These are phyloP conservation scores for Conus betulinus DNA, from an alignment of 1,140 invertebrate species.

Conservation along the genomic window DNA sequence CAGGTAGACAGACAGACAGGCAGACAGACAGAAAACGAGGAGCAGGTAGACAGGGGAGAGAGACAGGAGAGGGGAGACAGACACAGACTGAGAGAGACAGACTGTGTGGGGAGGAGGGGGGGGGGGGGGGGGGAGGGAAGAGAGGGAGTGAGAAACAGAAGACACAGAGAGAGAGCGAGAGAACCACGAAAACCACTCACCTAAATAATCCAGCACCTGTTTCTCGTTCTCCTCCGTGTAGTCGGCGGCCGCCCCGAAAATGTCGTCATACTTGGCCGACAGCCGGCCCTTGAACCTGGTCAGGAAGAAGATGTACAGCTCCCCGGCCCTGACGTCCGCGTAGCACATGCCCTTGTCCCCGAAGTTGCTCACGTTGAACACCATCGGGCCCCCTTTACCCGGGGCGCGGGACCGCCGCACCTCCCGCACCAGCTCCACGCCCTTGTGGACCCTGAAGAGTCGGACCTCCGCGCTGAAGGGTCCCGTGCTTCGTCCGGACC, in stretches of 20 bases:
- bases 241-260: slow-evolving; percentile 69
- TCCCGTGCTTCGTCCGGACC: slow-evolving; percentile 55
- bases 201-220: slow-evolving; percentile 62
- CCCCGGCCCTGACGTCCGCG: slow-evolving; percentile 65
- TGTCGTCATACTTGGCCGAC: slow-evolving; percentile 74
- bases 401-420: slow-evolving; percentile 30
- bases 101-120: too few relatives aligned
- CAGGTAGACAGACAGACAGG: too few relatives aligned
- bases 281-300: slow-evolving; percentile 67
- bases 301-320: slow-evolving; percentile 71
- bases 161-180: too few relatives aligned
- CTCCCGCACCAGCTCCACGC: slow-evolving; percentile 52
- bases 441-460: slow-evolving; percentile 65
- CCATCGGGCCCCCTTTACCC: slow-evolving; percentile 13
- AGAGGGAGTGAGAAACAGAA: too few relatives aligned
- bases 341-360: slow-evolving; percentile 73
- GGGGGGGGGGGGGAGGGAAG: too few relatives aligned
- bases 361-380: slow-evolving; percentile 72
- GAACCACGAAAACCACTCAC: slow-evolving; percentile 46
- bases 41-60: too few relatives aligned
- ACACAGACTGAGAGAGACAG: too few relatives aligned
- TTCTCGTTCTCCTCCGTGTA: slow-evolving; percentile 61
- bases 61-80: too few relatives aligned
- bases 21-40: too few relatives aligned
- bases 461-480: slow-evolving; percentile 66